Conservation (phyloP, 2,113 vertebrate genomes). For the Noturus placidus region DNA sequence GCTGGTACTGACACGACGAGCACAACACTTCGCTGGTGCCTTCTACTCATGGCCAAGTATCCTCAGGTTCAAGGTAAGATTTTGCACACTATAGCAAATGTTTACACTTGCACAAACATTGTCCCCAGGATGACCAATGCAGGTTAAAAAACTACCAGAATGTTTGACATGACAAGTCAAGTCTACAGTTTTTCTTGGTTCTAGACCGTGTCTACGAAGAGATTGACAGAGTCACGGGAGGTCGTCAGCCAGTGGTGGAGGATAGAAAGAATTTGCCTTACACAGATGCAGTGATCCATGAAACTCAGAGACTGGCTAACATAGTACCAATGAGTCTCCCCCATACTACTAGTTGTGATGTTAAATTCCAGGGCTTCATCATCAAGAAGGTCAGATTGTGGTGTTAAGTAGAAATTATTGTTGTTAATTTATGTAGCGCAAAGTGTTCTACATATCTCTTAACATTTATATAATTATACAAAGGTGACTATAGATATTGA, state of each 20-base stretch:
- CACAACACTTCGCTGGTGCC: constrained; percentile 59
- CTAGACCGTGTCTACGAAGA: constrained; percentile 67
- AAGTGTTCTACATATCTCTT: neutral
- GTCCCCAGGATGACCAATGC: neutral
- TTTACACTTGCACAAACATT: neutral
- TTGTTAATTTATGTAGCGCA: neutral
- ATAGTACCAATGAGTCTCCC: constrained; percentile 54
- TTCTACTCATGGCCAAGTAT: constrained; percentile 69
- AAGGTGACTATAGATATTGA: neutral
- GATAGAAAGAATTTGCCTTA: constrained; percentile 66
- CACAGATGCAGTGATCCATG: constrained; percentile 70
- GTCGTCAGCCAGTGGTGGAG: constrained; percentile 49
- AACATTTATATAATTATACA: neutral
- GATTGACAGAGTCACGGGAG: constrained; percentile 60
- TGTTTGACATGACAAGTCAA: neutral
- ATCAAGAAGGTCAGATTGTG: constrained; percentile 42
- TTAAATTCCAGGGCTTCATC: constrained; percentile 39
- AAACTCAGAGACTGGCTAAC: constrained; percentile 67
- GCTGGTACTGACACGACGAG: constrained; percentile 67
- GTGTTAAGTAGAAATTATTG: neutral
- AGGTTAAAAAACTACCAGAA: neutral
- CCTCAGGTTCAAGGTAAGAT: constrained; percentile 69
- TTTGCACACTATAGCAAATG: neutral
- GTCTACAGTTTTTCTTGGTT: neutral
- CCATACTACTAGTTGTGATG: constrained; percentile 35